Evolutionary conservation across 23 tunicate genomes (phyloP), one percentile per base, ranked within the genome.

Genomic region (Ciona savignyi): DNA sequence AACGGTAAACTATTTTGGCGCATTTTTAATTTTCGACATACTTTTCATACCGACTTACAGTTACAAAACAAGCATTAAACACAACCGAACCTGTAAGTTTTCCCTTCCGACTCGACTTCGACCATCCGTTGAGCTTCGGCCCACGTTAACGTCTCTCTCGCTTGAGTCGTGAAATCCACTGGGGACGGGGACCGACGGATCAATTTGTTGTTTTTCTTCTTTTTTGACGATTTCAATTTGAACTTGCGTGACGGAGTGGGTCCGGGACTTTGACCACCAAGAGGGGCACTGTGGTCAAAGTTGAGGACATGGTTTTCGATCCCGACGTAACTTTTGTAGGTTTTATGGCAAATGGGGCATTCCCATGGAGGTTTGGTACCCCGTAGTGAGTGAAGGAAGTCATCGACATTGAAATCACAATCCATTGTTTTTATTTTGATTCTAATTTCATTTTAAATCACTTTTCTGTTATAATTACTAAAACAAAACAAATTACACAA

Each of bases 41-140:
- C n/a, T n/a, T n/a, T n/a, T n/a, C n/a, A n/a, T n/a, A n/a, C n/a
- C n/a, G n/a, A n/a, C n/a, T n/a, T n/a, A n/a, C n/a, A n/a, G n/a
- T n/a, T n/a, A n/a, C n/a, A n/a, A n/a, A n/a, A n/a, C n/a, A n/a
- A n/a, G n/a, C n/a, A n/a, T n/a, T n/a, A n/a, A n/a, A n/a, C n/a
- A n/a, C n/a, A n/a, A n/a, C n/a, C n/a, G n/a, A n/a, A 90, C 97
- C 89, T 78, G 72, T 74, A 83, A 15, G 76, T 66, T 65, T 79
- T 79, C 32, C 97, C 97, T 25, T 93, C 89, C 15, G 85, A 73
- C 51, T 86, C 98, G 22, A 93, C 83, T 64, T 83, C 89, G 11
- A 93, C 98, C 94, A 93, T 77, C 63, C 82, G 63, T 63, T 86
- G 94, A 21, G 98, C 94, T 78, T 93, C 98, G 2, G 98, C 98